Base-by-base conservation (phyloP, 2,888 invertebrate species). In the Lepetodrilus schrolli region DNA sequence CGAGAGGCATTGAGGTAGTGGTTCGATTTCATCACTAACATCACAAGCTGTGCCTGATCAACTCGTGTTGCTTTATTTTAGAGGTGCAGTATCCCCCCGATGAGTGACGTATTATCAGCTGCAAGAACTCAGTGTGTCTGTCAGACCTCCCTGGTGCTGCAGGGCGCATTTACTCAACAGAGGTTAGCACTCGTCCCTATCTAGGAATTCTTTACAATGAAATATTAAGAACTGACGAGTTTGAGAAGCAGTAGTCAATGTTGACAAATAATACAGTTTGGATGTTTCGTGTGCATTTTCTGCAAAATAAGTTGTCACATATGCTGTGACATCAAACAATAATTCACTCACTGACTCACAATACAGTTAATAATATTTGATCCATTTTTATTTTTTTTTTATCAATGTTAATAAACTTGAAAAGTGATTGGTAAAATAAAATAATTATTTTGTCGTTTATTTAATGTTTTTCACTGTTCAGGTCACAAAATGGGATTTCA, bases 21-120 rank as follows among this genome's bases (percentile, higher is more conserved):
- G 4, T n/a, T 43, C 2, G n/a, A 17, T 1, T 17, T 43, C 13
- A 13, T 30, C 34, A 1, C 8, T 58, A 34, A 58, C n/a, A 10
- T 7, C n/a, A 4, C 7, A 13, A 43, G 58, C 5, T 4, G 2
- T 58, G 30, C 30, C n/a, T 58, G n/a, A n/a, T n/a, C n/a, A n/a
- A n/a, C n/a, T n/a, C n/a, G n/a, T n/a, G n/a, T n/a, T n/a, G n/a
- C n/a, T 43, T 13, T 43, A 17, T 43, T 43, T 10, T 88, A 93
- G 93, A 93, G 93, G 87, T 94, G 94, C 82, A 95, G 94, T 77
- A 93, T 94, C 80, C 94, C 94, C 1, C 95, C 95, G 4, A 89
- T 95, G 77, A 94, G 94, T 85, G 94, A 94, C 80, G 91, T 95
- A 66, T 90, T 96, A 72, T 86, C 91, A 7, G 90, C 91, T 70